Percentiles rank a stretch among this genome's conserved stretches.
Conservation (phyloP, 2,888 invertebrate genomes). For the Agrotis ipsilon region DNA sequence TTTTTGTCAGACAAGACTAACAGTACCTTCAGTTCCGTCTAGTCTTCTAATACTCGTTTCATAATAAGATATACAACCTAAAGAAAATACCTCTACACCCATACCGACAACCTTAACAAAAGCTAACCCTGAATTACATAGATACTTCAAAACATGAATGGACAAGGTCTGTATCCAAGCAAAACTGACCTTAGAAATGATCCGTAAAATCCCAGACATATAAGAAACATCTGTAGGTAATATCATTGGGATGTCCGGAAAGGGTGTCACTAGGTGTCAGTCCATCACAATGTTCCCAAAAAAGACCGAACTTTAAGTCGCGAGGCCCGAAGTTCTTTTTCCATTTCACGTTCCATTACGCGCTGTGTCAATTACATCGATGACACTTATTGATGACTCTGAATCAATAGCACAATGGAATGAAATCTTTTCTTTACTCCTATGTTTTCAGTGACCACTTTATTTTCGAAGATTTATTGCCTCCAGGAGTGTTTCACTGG, state of each 20-base stretch:
- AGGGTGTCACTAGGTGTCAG: constrained; percentile 2
- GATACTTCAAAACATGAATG: neutral
- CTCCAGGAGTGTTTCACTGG: constrained; percentile 1
- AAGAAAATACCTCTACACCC: too few relatives aligned
- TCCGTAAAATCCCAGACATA: constrained; percentile 6
- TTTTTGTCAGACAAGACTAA: too few relatives aligned
- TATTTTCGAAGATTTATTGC: constrained; percentile 40
- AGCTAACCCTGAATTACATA: neutral
- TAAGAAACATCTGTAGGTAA: constrained; percentile 26
- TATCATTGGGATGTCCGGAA: constrained; percentile 9
- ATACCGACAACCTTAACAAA: neutral
- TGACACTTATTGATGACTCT: constrained; percentile 57
- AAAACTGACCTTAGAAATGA: constrained; percentile 21
- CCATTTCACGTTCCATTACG: constrained; percentile 57
- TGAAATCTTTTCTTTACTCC: constrained; percentile 40
- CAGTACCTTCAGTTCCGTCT: too few relatives aligned
- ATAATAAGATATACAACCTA: too few relatives aligned
- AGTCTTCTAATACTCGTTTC: too few relatives aligned
- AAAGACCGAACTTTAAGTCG: constrained; percentile 10
- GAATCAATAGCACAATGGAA: constrained; percentile 57
- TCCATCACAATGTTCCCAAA: constrained; percentile 9
- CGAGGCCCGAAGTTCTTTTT: constrained; percentile 43
- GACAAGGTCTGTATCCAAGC: neutral
- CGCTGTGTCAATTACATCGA: constrained; percentile 43
- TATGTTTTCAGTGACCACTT: constrained; percentile 28